A percentile compares a stretch with the other conserved stretches of the same genome.
Evolutionary conservation across 2,797 vertebrate species (phyloP).

Genomic region (Pogoniulus pusillus): DNA sequence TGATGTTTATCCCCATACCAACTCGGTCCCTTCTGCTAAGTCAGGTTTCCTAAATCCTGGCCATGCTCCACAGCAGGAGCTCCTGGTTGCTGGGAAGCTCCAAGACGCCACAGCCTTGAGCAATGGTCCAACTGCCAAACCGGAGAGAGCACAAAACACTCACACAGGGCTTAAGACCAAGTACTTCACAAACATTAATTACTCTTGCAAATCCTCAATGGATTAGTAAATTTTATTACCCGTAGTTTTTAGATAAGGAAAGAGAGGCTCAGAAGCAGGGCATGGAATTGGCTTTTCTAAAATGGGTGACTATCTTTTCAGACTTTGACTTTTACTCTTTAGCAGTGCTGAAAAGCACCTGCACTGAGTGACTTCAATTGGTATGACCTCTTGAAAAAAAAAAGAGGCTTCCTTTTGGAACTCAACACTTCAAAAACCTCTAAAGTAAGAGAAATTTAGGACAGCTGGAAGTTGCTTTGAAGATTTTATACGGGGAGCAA

Average conservation of each 20-base stretch:
- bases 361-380: neutral
- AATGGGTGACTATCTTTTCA: neutral
- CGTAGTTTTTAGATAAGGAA: neutral
- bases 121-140: neutral
- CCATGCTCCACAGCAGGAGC: rapidly evolving
- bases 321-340: neutral
- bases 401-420: neutral
- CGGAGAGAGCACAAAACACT: neutral
- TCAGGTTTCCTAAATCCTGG: neutral
- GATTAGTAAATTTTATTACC: neutral
- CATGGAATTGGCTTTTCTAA: neutral
- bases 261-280: neutral
- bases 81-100: neutral
- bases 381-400: neutral
- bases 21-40: neutral
- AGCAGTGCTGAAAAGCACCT: neutral
- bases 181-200: slow-evolving; percentile 6
- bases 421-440: neutral
- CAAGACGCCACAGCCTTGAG: neutral
- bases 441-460: neutral
- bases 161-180: neutral
- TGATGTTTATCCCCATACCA: neutral
- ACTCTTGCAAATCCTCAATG: neutral
- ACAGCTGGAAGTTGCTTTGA: neutral
- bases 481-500: neutral